phyloP scores from a whole-genome alignment of 53 echinoderm and acorn worm species.

The Echinometra lucunter region DNA sequence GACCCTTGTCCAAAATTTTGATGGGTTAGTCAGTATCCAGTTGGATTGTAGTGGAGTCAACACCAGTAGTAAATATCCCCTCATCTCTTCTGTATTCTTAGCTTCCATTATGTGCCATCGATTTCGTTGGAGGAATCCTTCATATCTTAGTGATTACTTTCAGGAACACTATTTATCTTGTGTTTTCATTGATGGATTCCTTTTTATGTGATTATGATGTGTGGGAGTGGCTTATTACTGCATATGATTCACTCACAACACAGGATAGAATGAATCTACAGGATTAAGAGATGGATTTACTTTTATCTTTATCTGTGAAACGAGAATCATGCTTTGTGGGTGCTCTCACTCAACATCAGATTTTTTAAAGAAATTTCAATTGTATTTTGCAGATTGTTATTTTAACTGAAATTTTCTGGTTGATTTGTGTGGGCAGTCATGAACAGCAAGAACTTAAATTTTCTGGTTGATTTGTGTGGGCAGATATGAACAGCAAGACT shows the following conservation, averaged over 20 bases:
- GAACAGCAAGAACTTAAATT: neutral
- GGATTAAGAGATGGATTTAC: too few species aligned
- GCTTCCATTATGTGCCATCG: neutral
- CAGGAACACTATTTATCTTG: neutral
- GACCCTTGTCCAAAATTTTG: neutral
- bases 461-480: neutral
- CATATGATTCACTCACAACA: too few species aligned
- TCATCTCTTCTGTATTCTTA: neutral
- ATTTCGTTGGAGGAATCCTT: neutral
- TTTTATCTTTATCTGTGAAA: too few species aligned
- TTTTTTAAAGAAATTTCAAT: too few species aligned
- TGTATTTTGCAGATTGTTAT: neutral
- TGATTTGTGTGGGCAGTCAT: neutral
- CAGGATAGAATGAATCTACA: too few species aligned
- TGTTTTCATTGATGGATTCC: neutral
- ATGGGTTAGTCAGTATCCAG: neutral
- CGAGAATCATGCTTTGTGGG: too few species aligned
- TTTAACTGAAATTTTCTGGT: neutral
- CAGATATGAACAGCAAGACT: neutral
- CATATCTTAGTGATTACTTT: neutral
- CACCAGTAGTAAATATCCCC: neutral
- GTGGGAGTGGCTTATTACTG: neutral
- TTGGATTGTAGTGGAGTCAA: neutral
- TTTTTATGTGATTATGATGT: neutral
- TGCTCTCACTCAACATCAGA: too few species aligned